Percentiles rank a stretch among this genome's conserved stretches.
Conservation (phyloP, 2,797 vertebrate genomes). For the Sylvilagus floridanus region DNA sequence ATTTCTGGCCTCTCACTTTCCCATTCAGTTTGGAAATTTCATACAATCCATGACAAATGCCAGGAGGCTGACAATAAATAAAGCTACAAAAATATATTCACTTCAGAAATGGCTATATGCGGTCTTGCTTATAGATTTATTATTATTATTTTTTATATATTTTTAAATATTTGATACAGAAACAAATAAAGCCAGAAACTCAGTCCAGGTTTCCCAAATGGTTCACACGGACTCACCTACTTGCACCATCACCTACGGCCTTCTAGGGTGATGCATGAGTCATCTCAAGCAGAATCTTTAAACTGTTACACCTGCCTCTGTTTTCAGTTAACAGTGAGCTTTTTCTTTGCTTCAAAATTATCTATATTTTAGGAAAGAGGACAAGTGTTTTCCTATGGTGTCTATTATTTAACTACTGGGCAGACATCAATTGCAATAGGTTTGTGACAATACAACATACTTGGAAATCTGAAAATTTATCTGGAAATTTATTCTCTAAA, state of each 20-base stretch:
- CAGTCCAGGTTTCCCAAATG: too few species aligned
- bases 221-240: too few species aligned
- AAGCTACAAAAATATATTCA: background rate
- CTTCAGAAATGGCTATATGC: conserved; percentile 10
- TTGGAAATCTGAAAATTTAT: background rate
- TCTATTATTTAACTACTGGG: conserved; percentile 11
- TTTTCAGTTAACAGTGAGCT: background rate
- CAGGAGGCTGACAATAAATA: background rate
- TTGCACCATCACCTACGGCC: too few species aligned
- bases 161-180: too few species aligned
- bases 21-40: background rate
- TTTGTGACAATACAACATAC: background rate
- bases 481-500: background rate
- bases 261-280: too few species aligned
- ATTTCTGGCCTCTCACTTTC: background rate
- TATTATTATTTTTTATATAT: background rate
- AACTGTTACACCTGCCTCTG: too few species aligned
- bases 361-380: background rate
- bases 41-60: background rate
- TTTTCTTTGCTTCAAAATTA: background rate
- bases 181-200: too few species aligned
- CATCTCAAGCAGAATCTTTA: too few species aligned
- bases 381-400: background rate
- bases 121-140: background rate
- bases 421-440: background rate